Evolutionary conservation across 2,113 vertebrate genomes (phyloP).

Genomic region (Ginglymostoma cirratum): DNA sequence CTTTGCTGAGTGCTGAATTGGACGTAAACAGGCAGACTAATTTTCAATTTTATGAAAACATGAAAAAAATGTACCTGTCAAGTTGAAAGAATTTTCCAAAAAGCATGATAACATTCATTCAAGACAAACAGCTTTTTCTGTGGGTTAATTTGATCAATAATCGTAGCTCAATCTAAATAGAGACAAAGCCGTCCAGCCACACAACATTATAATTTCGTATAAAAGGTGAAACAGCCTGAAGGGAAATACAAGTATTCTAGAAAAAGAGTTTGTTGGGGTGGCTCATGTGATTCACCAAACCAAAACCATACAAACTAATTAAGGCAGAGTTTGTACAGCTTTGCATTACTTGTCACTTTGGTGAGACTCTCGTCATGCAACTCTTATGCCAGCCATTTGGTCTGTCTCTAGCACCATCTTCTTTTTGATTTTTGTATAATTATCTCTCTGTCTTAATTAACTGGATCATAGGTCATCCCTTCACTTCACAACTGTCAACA

Average conservation of each 20-base stretch:
- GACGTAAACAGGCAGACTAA: background rate
- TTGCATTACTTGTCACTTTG: no score
- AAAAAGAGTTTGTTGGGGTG: background rate
- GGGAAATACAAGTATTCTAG: background rate
- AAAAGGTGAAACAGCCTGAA: background rate
- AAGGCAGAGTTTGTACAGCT: no score
- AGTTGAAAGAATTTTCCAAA: background rate
- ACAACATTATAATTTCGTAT: background rate
- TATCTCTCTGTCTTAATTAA: no score
- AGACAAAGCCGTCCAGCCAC: background rate
- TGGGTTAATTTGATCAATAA: background rate
- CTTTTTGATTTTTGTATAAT: no score
- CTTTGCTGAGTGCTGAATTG: background rate
- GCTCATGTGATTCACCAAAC: background rate
- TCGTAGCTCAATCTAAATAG: background rate
- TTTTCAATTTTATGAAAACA: background rate
- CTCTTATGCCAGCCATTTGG: no score
- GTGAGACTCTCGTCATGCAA: no score
- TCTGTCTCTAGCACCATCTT: no score
- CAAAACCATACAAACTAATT: no score
- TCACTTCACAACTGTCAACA: no score
- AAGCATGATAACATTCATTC: background rate
- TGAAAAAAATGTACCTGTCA: background rate
- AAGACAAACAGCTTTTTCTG: background rate
- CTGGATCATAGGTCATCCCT: no score